Evolutionary conservation across 2,888 invertebrate genomes (phyloP).

Genomic region (Stenchaetothrips biformis): DNA sequence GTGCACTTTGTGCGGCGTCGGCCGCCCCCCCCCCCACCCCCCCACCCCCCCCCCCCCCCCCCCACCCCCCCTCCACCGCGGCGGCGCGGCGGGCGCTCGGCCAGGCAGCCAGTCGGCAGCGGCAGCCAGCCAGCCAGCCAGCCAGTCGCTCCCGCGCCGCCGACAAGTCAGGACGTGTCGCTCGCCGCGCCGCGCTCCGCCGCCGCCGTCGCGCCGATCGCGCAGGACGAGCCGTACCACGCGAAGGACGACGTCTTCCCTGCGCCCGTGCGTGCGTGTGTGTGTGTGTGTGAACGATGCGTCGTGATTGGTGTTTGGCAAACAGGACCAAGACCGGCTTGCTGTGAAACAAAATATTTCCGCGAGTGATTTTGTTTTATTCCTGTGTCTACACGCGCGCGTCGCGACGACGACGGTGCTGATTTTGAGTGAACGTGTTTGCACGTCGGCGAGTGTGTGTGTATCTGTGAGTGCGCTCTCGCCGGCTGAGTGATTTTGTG

Average conservation of each 20-base stretch:
- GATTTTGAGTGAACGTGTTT: background rate
- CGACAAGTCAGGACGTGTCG: background rate
- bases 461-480: background rate
- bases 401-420: background rate
- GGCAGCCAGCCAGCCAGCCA: background rate
- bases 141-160: background rate
- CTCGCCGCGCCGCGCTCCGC: background rate
- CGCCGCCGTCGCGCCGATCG: background rate
- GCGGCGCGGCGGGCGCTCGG: background rate
- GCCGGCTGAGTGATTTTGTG: background rate
- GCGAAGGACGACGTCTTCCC: background rate
- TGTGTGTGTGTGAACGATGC: background rate
- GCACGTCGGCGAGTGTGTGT: background rate
- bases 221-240: background rate
- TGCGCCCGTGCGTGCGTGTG: background rate
- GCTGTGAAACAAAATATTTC: too few relatives aligned
- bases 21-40: background rate
- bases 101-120: background rate
- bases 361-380: too few relatives aligned
- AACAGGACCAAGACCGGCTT: background rate
- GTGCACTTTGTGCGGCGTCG: background rate
- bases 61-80: background rate
- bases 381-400: too few relatives aligned
- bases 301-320: slow-evolving; percentile 8
- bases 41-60: background rate